Base-by-base conservation (phyloP, 2,888 invertebrate species). In the Eubasilissa splendida region DNA sequence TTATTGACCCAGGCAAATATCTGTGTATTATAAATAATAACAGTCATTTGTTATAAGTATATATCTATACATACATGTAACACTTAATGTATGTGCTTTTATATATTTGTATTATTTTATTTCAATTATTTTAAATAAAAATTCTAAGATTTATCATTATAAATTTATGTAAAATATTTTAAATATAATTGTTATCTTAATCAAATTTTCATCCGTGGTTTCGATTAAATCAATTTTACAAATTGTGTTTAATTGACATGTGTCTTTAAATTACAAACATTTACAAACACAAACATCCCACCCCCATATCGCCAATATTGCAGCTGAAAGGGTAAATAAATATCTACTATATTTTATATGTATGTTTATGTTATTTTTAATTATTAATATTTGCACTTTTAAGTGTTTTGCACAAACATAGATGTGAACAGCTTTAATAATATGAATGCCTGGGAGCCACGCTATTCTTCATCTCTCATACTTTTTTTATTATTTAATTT, bases 181-280 rank as follows among this genome's bases (percentile, higher is more conserved):
- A 73, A 33, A 56, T 42, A 63, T 79, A 73, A 56, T 73, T 79
- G 68, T 75, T 79, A 52, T 14, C 54, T 54, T 73, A 78, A 31
- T 50, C 31, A 74, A 56, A 79, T 79, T 74, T 79, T 79, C 65
- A 79, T 75, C 60, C 66, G 74, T 79, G 79, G 53, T 75, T 75
- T 75, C 66, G 59, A 79, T 79, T 75, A 79, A 79, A 79, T 58
- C 79, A 68, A 65, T 79, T 79, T 79, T 79, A 54, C 53, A 79
- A 77, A 70, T 54, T 73, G 60, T 54, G 73, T 79, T 79, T 56
- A 74, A 75, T 75, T 79, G 33, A 78, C 53, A 63, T 14, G 54
- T 42, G 12, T 78, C 42, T 70, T 63, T 78, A 33, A 9, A 42
- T 52, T 52, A 11, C 59, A 65, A 59, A 60, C 75, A 75, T 42